Evolutionary conservation across 2,797 vertebrate species (phyloP).

Genomic region (Anas flavirostris): DNA sequence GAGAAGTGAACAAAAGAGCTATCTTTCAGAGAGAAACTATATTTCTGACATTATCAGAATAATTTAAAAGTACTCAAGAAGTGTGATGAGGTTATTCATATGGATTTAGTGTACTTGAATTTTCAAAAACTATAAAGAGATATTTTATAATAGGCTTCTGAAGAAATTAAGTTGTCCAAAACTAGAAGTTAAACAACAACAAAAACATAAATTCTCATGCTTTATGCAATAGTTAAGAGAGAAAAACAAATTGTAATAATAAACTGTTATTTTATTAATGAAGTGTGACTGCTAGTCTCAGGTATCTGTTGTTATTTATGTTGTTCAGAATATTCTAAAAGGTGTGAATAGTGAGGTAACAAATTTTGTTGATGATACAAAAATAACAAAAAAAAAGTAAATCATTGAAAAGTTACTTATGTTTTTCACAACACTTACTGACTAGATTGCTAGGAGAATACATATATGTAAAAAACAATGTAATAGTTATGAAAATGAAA

Average conservation of each 20-base stretch:
- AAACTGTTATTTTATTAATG: not conserved
- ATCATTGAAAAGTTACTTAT: not conserved
- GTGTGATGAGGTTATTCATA: not conserved
- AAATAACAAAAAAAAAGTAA: not conserved
- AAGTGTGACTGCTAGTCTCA: no score
- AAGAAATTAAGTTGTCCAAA: slow-evolving; percentile 53
- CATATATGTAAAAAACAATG: not conserved
- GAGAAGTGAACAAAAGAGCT: not conserved
- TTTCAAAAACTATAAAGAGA: slow-evolving; percentile 45
- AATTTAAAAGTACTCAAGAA: slow-evolving; percentile 10
- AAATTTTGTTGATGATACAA: not conserved
- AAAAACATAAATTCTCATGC: no score
- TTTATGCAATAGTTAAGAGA: not conserved
- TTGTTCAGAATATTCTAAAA: not conserved
- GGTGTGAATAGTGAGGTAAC: not conserved
- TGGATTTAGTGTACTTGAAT: slow-evolving; percentile 24
- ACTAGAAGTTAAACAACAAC: not conserved
- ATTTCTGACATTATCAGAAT: slow-evolving; percentile 18
- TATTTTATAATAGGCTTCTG: slow-evolving; percentile 25
- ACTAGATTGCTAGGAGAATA: not conserved
- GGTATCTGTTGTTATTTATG: no score
- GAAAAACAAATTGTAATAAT: slow-evolving; percentile 5
- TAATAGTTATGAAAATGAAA: not conserved
- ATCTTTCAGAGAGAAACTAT: not conserved
- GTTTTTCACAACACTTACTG: not conserved